A percentile compares a stretch with the other conserved stretches of the same genome.
phyloP scores from a whole-genome alignment of 2,888 invertebrate genomes.

The Anoplius nigerrimus region DNA sequence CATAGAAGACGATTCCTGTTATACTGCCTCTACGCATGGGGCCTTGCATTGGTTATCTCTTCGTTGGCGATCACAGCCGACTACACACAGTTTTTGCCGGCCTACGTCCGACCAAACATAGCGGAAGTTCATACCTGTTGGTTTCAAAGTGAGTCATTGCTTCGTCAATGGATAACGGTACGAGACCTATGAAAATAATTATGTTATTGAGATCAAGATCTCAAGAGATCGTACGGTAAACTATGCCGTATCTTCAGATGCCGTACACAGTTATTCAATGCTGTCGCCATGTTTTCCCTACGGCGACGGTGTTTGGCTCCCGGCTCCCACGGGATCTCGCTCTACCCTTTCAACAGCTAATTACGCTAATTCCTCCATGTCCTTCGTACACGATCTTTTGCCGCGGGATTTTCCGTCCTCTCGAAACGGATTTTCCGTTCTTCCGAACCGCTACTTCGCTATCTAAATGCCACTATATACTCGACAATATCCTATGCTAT shows the following conservation, averaged over 20 bases:
- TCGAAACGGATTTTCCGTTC: too few relatives aligned
- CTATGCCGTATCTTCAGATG: constrained; percentile 1
- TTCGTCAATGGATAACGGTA: constrained; percentile 17
- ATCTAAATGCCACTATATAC: too few relatives aligned
- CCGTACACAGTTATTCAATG: not conserved
- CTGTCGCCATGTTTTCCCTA: too few relatives aligned
- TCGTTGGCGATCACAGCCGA: constrained; percentile 78
- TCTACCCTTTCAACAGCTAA: constrained; percentile 33
- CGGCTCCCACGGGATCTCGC: too few relatives aligned
- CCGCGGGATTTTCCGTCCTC: constrained; percentile 7
- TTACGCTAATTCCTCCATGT: constrained; percentile 38
- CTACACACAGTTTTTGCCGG: constrained; percentile 75
- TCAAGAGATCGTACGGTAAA: constrained; percentile 13
- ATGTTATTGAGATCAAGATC: too few relatives aligned
- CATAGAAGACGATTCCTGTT: constrained; percentile 78
- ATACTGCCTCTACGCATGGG: constrained; percentile 86
- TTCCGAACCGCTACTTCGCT: too few relatives aligned
- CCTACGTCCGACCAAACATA: constrained; percentile 78
- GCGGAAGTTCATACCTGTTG: constrained; percentile 80
- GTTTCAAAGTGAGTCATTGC: constrained; percentile 78
- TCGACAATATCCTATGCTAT: too few relatives aligned
- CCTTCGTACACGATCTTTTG: constrained; percentile 28
- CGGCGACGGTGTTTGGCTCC: too few relatives aligned
- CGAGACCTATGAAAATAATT: too few relatives aligned
- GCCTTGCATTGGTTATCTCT: constrained; percentile 79